Conservation (phyloP, 2,797 vertebrate species). For the Danionella dracula region DNA sequence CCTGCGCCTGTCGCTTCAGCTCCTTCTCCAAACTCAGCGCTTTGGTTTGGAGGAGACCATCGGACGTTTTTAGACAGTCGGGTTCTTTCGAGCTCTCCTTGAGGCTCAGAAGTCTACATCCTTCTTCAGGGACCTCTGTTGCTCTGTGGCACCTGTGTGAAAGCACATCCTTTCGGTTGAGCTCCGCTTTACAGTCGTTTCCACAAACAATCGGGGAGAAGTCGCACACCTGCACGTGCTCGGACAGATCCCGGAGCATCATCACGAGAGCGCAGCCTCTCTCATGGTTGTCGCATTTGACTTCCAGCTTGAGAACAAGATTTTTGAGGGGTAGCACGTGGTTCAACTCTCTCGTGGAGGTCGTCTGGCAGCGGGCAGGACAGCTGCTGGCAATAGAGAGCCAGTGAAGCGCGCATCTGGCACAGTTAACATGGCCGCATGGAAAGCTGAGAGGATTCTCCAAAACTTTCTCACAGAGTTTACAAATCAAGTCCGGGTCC, state of each 20-base stretch:
- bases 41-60: constrained; percentile 72
- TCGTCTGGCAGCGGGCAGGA: constrained; percentile 81
- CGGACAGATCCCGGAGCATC: constrained; percentile 81
- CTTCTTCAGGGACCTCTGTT: constrained; percentile 77
- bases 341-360: constrained; percentile 88
- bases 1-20: constrained; percentile 82
- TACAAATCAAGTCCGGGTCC: constrained; percentile 90
- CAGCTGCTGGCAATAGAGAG: constrained; percentile 88
- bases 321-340: constrained; percentile 89
- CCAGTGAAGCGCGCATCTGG: constrained; percentile 90
- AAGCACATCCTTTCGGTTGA: constrained; percentile 81
- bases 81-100: constrained; percentile 72
- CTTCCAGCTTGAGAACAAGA: constrained; percentile 91
- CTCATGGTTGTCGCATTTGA: constrained; percentile 83
- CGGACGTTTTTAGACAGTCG: constrained; percentile 79
- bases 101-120: constrained; percentile 82
- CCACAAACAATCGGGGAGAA: constrained; percentile 82
- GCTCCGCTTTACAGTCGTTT: constrained; percentile 81
- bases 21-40: constrained; percentile 79
- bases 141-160: constrained; percentile 78
- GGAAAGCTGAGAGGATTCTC: constrained; percentile 92
- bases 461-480: constrained; percentile 88
- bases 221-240: constrained; percentile 83
- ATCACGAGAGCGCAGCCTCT: constrained; percentile 83
- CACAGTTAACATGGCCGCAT: constrained; percentile 95